Percentiles rank a stretch among this genome's conserved stretches.
Conservation (phyloP, 53 echinoderm and acorn worm genomes). For the Arbacia lixula region DNA sequence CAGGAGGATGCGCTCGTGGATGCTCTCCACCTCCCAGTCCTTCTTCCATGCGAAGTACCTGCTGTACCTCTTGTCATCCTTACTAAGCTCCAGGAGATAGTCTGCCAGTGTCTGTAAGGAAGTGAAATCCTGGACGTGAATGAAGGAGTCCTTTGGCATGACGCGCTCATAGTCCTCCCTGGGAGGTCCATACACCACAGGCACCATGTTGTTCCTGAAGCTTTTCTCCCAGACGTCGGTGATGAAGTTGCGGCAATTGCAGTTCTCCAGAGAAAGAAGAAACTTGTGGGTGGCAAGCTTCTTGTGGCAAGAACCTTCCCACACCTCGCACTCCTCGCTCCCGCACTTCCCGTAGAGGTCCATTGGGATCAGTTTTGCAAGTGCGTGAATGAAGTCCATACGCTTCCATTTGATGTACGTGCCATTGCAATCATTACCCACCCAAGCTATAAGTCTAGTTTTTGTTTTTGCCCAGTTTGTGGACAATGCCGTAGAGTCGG, state of each 20-base stretch:
- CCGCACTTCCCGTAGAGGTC: constrained; percentile 8
- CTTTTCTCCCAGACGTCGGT: constrained; percentile 5
- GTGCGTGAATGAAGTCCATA: neutral
- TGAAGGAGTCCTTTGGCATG: constrained; percentile 9
- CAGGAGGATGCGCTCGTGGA: neutral
- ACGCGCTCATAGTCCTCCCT: constrained; percentile 26
- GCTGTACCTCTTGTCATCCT: constrained; percentile 18
- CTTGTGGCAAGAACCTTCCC: neutral
- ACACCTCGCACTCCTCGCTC: neutral
- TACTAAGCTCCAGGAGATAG: neutral
- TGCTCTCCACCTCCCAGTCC: neutral
- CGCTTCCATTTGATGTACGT: constrained; percentile 14
- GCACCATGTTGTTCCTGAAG: constrained; percentile 6
- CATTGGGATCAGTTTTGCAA: neutral
- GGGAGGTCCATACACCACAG: constrained; percentile 36
- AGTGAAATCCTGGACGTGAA: constrained; percentile 7
- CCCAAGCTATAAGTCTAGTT: neutral
- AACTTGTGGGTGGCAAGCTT: neutral
- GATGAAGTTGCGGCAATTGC: constrained; percentile 36
- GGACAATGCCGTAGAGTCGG: neutral
- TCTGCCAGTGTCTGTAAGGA: constrained; percentile 3
- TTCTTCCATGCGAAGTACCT: constrained; percentile 33
- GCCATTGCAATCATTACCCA: neutral
- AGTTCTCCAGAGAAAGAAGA: constrained; percentile 21
- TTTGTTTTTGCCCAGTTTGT: constrained; percentile 12